Percentiles rank a stretch among this genome's conserved stretches.
Conservation (phyloP, 2,888 invertebrate genomes). For the Syritta pipiens region DNA sequence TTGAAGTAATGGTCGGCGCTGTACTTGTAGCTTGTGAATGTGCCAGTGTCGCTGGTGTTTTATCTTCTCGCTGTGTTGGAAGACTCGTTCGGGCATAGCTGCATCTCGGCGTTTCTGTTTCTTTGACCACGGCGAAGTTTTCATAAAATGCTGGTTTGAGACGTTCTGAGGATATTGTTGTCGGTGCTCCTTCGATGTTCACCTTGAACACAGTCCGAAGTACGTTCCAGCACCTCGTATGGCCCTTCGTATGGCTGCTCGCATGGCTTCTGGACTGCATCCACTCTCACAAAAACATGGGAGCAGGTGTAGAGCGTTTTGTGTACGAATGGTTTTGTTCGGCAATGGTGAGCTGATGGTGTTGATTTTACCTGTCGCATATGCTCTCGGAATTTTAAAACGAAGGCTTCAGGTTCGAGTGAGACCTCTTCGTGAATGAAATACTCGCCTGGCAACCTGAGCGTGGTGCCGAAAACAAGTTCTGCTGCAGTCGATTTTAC, state of each 20-base stretch:
- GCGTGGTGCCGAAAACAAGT: constrained; percentile 46
- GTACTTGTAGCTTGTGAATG: too few species aligned
- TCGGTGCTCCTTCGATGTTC: constrained; percentile 8
- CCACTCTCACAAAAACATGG: constrained; percentile 51
- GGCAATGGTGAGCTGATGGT: constrained; percentile 30
- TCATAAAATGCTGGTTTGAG: constrained; percentile 28
- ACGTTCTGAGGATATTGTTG: constrained; percentile 23
- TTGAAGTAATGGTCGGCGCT: too few species aligned
- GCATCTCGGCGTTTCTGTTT: too few species aligned
- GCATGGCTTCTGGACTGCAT: constrained; percentile 43
- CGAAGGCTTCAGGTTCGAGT: constrained; percentile 16
- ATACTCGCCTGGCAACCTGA: constrained; percentile 48
- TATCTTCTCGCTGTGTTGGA: too few species aligned
- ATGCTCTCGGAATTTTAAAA: constrained; percentile 24
- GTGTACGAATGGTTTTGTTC: constrained; percentile 27
- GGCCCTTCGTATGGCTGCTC: constrained; percentile 59
- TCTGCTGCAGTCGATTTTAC: constrained; percentile 42
- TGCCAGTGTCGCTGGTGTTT: too few species aligned
- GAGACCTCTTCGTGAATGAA: constrained; percentile 24
- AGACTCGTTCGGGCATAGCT: too few species aligned
- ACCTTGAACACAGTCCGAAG: constrained; percentile 14
- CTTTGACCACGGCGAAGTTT: too few species aligned
- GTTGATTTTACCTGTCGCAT: constrained; percentile 17
- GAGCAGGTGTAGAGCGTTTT: constrained; percentile 45
- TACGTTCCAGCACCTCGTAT: constrained; percentile 39